These are phyloP conservation scores for Thalassophryne amazonica DNA, from an alignment of 2,797 vertebrate species.

Conservation along the genomic window DNA sequence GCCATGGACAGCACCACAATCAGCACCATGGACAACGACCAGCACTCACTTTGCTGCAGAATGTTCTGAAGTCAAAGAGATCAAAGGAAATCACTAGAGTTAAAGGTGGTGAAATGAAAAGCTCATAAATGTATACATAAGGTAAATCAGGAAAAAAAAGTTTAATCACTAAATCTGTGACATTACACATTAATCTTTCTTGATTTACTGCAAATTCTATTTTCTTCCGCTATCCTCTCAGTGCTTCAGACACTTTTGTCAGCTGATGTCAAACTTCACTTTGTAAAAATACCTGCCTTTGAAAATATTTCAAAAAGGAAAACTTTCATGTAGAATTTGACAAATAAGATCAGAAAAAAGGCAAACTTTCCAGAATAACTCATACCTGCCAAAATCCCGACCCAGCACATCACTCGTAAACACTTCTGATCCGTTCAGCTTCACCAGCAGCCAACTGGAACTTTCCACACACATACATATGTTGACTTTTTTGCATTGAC, in stretches of 20 bases:
- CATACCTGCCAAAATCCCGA: constrained; percentile 4
- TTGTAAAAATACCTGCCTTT: not conserved
- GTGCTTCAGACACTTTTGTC: not conserved
- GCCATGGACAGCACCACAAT: not conserved
- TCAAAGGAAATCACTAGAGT: too few relatives aligned
- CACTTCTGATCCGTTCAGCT: constrained; percentile 18
- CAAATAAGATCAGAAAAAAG: not conserved
- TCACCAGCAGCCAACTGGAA: too few relatives aligned
- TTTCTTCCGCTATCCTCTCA: too few relatives aligned
- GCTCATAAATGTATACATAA: too few relatives aligned
- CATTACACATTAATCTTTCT: too few relatives aligned
- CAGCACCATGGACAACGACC: constrained; percentile 9
- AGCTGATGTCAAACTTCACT: not conserved
- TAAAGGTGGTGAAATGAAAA: too few relatives aligned
- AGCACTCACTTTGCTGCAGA: not conserved
- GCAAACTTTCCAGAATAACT: not conserved
- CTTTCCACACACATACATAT: too few relatives aligned
- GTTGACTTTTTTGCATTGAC: too few relatives aligned
- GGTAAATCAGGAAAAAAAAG: too few relatives aligned
- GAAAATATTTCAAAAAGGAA: not conserved
- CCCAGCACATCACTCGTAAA: not conserved
- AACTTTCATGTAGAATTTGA: not conserved
- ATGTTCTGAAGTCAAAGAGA: not conserved
- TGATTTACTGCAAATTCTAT: too few relatives aligned
- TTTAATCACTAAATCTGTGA: too few relatives aligned